Base-by-base conservation (phyloP, 2,888 invertebrate genomes). In the Anodontia alba region DNA sequence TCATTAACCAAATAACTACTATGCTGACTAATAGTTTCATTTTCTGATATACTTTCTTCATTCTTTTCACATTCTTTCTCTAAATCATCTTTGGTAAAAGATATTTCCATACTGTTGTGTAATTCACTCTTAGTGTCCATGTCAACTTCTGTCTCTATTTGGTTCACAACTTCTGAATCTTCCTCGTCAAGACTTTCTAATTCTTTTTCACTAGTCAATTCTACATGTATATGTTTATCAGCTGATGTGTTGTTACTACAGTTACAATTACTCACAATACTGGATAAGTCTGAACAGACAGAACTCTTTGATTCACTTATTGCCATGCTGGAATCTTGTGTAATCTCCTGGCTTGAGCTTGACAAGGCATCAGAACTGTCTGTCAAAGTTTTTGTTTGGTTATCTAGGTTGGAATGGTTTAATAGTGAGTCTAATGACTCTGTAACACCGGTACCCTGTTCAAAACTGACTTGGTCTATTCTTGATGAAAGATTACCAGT, bases 251-350 rank as follows among this genome's bases (percentile, higher is more conserved):
- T 33, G 10, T 33, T 29, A 33, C 76, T 82, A 33, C 69, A 42
- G 42, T 7, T 42, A 10, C 8, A 42, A 42, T 42, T n/a, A 38
- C 38, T 20, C 46, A 46, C 5, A 20, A 46, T 46, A 46, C 20
- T 38, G 43, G 73, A 33, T 15, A 46, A 20, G 17, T 20, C 31
- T 51, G 73, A 33, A 26, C 76, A 76, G 15, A 77, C 78, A 38
- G 66, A 66, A 20, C 74, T 74, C 38, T 78, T 71, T 20, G 73
- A 80, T 8, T 83, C 83, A 67, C 78, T 78, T 20, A 33, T 62
- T 20, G 17, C 62, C 62, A 62, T 62, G 33, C 29, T 62, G 17
- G 62, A 62, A 31, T 62, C 12, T n/a, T 62, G n/a, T 20, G 62
- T 62, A 23, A 7, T 54, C 8, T 54, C 54, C 26, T 54, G 54